Evolutionary conservation across 1,140 invertebrate genomes (phyloP).

Genomic region (Reticulitermes speratus): DNA sequence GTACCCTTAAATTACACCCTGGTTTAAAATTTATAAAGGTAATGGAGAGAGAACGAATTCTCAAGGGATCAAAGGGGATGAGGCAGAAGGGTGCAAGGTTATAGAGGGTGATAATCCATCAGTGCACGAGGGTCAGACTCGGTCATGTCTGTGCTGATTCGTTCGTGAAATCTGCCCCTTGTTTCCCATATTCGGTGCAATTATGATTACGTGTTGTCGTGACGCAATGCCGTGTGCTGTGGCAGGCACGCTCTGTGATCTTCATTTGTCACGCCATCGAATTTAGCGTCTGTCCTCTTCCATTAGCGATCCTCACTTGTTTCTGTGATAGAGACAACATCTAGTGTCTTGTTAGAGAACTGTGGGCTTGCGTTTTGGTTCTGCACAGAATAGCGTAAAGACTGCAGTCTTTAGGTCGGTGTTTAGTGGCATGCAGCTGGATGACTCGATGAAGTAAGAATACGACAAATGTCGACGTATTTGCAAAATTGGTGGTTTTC

Average conservation of each 20-base stretch:
- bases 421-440: no score
- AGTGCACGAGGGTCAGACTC: not conserved
- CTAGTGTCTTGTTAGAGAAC: not conserved
- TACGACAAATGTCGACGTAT: no score
- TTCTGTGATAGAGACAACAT: not conserved
- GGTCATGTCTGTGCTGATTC: not conserved
- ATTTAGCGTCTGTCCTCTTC: not conserved
- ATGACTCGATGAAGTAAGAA: no score
- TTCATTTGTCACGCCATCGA: not conserved
- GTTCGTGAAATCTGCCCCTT: conserved; percentile 13
- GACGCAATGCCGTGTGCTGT: not conserved
- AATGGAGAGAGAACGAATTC: not conserved
- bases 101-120: not conserved
- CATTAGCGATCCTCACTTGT: no score
- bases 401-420: no score
- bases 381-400: no score
- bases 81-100: no score
- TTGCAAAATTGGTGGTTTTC: no score
- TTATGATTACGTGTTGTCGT: not conserved
- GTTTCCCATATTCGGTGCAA: not conserved
- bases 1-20: conserved; percentile 11
- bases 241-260: not conserved
- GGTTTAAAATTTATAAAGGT: conserved; percentile 16
- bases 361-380: not conserved
- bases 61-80: not conserved